phyloP scores from a whole-genome alignment of 1,140 invertebrate species.

The Phortica variegata region DNA sequence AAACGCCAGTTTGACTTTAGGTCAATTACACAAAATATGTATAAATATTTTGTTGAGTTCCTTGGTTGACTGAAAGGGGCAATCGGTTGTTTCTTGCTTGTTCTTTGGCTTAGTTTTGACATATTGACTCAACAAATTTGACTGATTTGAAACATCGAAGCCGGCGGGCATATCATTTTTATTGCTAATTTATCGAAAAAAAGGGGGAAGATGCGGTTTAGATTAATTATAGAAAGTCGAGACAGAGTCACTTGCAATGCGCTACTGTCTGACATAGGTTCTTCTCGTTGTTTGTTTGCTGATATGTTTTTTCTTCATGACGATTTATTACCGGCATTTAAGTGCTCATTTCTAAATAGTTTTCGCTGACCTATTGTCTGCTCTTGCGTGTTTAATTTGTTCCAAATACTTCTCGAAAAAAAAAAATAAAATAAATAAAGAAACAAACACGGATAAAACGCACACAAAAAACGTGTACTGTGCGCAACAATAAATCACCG shows the following conservation, averaged over 20 bases:
- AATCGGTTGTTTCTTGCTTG: no score
- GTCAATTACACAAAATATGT: slow-evolving; percentile 41
- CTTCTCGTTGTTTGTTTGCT: background rate
- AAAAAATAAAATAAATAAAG: no score
- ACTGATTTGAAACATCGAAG: no score
- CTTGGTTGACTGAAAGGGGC: slow-evolving; percentile 4
- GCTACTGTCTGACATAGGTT: slow-evolving; percentile 20
- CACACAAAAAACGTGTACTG: no score
- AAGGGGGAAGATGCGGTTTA: no score
- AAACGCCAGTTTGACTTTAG: slow-evolving; percentile 18
- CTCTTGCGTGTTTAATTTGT: no score
- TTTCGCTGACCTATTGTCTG: no score
- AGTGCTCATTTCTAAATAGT: background rate
- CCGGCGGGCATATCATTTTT: background rate
- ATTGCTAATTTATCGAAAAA: background rate
- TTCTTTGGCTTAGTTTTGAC: slow-evolving; percentile 20
- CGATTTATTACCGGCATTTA: slow-evolving; percentile 17
- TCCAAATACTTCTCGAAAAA: no score
- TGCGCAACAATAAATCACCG: no score
- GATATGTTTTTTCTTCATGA: background rate
- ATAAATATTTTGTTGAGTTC: no score
- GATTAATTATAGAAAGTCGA: background rate
- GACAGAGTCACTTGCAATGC: slow-evolving; percentile 17
- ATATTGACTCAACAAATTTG: slow-evolving; percentile 45
- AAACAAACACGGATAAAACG: no score